Evolutionary conservation across 2,113 vertebrate species (phyloP).

Genomic region (Perccottus glenii): DNA sequence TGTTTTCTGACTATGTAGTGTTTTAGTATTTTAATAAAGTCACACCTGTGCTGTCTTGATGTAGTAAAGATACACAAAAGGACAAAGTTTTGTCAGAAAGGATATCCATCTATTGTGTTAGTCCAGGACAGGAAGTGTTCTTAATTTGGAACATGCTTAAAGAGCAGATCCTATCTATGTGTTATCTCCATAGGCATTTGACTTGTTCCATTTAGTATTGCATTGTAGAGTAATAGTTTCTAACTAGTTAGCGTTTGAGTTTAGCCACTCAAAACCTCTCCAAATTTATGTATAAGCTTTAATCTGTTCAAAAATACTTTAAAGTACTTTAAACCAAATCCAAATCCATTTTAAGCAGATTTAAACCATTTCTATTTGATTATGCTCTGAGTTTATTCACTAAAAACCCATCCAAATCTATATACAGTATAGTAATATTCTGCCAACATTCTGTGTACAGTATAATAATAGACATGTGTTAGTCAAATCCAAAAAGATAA

Average conservation of each 20-base stretch:
- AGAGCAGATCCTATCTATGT: not conserved
- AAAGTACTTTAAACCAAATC: too few species aligned
- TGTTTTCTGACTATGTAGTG: not conserved
- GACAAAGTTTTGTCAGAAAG: conserved; percentile 67
- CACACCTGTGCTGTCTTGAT: conserved; percentile 25
- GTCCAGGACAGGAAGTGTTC: conserved; percentile 58
- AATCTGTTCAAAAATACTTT: too few species aligned
- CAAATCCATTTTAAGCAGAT: too few species aligned
- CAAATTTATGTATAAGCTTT: too few species aligned
- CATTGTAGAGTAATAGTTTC: too few species aligned
- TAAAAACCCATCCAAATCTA: too few species aligned
- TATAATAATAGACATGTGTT: conserved; percentile 7
- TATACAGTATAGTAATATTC: not conserved
- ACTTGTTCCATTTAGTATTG: too few species aligned
- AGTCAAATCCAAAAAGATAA: not conserved
- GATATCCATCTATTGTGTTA: conserved; percentile 78
- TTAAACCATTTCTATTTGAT: too few species aligned
- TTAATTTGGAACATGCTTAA: conserved; percentile 36
- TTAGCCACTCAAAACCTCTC: too few species aligned
- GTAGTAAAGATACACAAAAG: conserved; percentile 32
- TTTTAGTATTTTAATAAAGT: not conserved
- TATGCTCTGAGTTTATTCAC: too few species aligned
- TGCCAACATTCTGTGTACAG: not conserved
- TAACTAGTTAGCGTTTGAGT: too few species aligned
- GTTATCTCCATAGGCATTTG: too few species aligned